Base-by-base conservation (phyloP, 2,888 invertebrate species). In the Megaustenia siamemsis region DNA sequence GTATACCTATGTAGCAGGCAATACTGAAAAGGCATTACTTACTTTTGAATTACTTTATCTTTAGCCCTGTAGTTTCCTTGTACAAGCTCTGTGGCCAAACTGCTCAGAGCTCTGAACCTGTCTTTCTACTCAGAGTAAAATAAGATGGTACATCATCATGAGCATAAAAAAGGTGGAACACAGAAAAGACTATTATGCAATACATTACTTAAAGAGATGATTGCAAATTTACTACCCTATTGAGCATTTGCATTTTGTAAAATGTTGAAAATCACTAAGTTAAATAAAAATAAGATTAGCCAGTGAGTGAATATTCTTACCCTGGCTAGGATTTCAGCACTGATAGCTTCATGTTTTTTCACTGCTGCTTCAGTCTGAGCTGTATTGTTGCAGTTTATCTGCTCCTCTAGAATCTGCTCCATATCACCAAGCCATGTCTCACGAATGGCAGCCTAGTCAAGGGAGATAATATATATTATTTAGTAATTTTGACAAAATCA, bases 281-380 rank as follows among this genome's bases (percentile, higher is more conserved):
- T 45, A 2, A n/a, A 49, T 38, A 21, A 35, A 69, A 15, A 81
- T 32, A 77, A 56, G 35, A n/a, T n/a, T n/a, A n/a, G n/a, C n/a
- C n/a, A n/a, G n/a, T n/a, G n/a, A n/a, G n/a, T n/a, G 8, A 63
- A 63, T 35, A 49, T 21, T 91, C 94, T 90, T 90, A 96, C 96
- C 90, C 96, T 96, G 24, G 99, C 98, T 82, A 98, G 95, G 83
- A 99, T 99, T 93, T 99, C 99, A 0, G 99, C 98, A 86, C 97
- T 97, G 87, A 99, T 98, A 28, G 99, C 99, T 94, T 99, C 99
- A 93, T 99, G 99, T 93, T 99, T 99, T 95, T 99, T 99, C 66
- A 99, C 96, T 0, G 98, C 98, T 1, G 99, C 99, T 93, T 99
- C 99, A 0, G 99, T 98, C 93, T 99, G 98, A 0, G 97, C 96